Conservation (phyloP, 2,888 invertebrate species). For the Hylaea fasciaria region DNA sequence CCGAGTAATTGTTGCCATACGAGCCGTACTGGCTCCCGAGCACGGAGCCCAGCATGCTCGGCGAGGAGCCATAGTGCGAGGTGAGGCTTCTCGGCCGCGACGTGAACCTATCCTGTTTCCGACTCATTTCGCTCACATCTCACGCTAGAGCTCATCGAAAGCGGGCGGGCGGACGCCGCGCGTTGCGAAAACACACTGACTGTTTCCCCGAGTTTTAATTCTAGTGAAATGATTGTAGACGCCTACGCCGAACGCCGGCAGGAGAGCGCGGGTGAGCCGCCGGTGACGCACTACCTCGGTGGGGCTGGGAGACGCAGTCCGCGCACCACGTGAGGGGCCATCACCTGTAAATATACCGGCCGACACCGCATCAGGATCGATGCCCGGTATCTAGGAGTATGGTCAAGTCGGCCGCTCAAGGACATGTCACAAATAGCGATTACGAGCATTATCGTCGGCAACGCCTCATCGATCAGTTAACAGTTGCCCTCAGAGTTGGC, state of each 20-base stretch:
- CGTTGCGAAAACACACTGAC: constrained; percentile 74
- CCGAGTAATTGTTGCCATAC: constrained; percentile 69
- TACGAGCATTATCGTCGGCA: constrained; percentile 61
- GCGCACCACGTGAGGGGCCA: constrained; percentile 69
- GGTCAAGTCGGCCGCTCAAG: constrained; percentile 39
- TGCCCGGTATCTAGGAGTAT: constrained; percentile 37
- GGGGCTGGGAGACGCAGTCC: constrained; percentile 55
- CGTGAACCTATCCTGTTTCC: constrained; percentile 75
- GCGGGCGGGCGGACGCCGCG: constrained; percentile 64
- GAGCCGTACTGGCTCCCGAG: constrained; percentile 71
- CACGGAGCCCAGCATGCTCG: constrained; percentile 75
- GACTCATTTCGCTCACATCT: constrained; percentile 76
- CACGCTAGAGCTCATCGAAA: constrained; percentile 49
- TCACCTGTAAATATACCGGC: constrained; percentile 73
- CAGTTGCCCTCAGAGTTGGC: constrained; percentile 67
- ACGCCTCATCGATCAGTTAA: constrained; percentile 70
- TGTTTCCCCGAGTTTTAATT: constrained; percentile 68
- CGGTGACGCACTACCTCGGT: constrained; percentile 62
- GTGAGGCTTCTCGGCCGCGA: constrained; percentile 76
- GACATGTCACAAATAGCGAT: constrained; percentile 61
- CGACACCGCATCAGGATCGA: constrained; percentile 46
- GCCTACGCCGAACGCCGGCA: constrained; percentile 64
- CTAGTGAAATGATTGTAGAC: constrained; percentile 74
- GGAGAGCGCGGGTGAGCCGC: constrained; percentile 62
- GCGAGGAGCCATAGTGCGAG: constrained; percentile 75